Conservation (phyloP, 1,140 invertebrate species). For the Apocrypta bakeri region DNA sequence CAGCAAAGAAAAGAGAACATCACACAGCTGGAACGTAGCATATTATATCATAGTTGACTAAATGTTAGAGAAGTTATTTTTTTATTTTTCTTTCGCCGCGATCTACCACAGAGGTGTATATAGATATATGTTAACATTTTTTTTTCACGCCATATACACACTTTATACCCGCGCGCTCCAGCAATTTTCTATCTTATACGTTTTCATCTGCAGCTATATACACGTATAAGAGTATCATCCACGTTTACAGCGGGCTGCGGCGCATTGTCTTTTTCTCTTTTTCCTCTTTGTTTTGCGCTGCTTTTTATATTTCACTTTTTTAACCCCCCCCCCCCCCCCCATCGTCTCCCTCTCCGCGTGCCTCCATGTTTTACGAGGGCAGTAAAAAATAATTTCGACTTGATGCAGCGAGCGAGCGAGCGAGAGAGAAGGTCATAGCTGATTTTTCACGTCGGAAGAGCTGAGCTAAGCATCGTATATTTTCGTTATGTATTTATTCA, state of each 20-base stretch:
- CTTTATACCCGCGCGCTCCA: no score
- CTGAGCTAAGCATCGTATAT: neutral
- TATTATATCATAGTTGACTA: no score
- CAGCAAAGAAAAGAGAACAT: no score
- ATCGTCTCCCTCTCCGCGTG: neutral
- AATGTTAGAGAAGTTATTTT: no score
- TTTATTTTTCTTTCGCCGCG: no score
- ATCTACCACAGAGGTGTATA: no score
- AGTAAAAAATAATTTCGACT: slow-evolving; percentile 1
- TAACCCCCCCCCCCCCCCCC: no score
- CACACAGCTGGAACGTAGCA: no score
- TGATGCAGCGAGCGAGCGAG: neutral
- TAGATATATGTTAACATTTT: no score
- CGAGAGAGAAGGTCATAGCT: neutral
- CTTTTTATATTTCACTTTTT: neutral
- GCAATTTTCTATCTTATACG: neutral
- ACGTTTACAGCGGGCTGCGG: no score
- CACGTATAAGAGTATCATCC: neutral
- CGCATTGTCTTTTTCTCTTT: neutral
- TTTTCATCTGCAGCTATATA: no score
- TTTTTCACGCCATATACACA: no score
- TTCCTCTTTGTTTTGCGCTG: neutral
- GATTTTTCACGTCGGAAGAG: neutral
- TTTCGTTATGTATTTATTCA: neutral
- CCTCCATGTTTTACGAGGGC: neutral